Base-by-base conservation (phyloP, 1,140 invertebrate species). In the Samia ricini region DNA sequence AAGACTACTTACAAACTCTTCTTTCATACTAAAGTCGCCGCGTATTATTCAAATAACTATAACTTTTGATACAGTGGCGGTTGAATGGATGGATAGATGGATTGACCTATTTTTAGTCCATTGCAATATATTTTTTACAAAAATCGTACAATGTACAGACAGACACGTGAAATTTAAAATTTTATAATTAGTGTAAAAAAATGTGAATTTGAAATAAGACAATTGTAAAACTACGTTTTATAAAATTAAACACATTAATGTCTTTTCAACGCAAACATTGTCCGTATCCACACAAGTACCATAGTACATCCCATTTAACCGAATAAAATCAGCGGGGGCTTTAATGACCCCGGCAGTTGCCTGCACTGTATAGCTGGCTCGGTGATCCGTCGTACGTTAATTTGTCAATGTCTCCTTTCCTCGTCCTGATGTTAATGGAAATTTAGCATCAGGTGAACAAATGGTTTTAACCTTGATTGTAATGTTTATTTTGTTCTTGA, bases 381-480 rank as follows among this genome's bases (percentile, higher is more conserved):
- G n/a, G 33, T 15, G 33, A 42, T 42, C 10, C 4, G 52, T 54
- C 64, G 69, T 42, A 3, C 12, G 33, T 4, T 58, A 63, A 73
- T 76, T 76, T 71, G 71, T 76, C 74, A 73, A 69, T 63, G 74
- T 76, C 74, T 52, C 61, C 52, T 54, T 33, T 49, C 60, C 33
- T 23, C 22, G 49, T 24, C 61, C 57, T n/a, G 67, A 58, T 62
- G 62, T 63, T 74, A 76, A 76, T 73, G 74, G 74, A 71, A 70
- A 76, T 75, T 75, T 75, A 67, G 73, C 69, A 71, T 76, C 74
- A 71, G 67, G 57, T 62, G 62, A 56, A 61, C 60, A n/a, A n/a
- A 42, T 42, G 7, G 0, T 42, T 15, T 42, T 42, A 26, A 42
- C 33, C 3, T 15, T 42, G 7, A 42, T 42, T 42, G 33, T 10